Base-by-base conservation (phyloP, 1,140 invertebrate species). In the Vanessa tameamea region DNA sequence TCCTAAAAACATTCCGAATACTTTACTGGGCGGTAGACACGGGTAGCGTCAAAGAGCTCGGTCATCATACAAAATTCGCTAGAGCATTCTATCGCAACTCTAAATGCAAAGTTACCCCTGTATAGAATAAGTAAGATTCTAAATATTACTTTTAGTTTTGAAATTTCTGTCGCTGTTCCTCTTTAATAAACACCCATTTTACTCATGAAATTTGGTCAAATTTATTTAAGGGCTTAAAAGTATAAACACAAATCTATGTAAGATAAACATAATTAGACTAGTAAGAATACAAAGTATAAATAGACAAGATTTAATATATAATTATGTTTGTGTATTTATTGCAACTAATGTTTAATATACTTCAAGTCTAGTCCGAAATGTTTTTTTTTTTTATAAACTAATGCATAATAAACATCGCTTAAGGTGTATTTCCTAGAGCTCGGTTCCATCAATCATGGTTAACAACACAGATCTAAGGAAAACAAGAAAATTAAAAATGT, bases 31-130 rank as follows among this genome's bases (percentile, higher is more conserved):
- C 13, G 0, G 1, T 23, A n/a, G 15, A 43, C 31, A 16, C 13
- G 53, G 65, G 26, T 57, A 50, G 43, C 20, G 13, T 61, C 47
- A 70, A 63, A 63, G 68, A 47, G 43, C 47, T 69, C 23, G 55
- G 47, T 26, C 47, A 8, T 70, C 47, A 63, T 50, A 70, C 43
- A 63, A 63, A 70, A 16, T 70, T 63, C 47, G 23, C 59, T 63
- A 69, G 57, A 70, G 26, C 47, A 15, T 26, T 68, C 26, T 59
- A 55, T 67, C 55, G 55, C 15, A 55, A n/a, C 6, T 23, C 16
- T 31, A 59, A 50, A 50, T 37, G 16, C 9, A 50, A 31, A 14
- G 14, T 70, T 26, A 15, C 20, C 53, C 53, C 13, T 23, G 8
- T 23, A 23, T 57, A 13, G 23, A 16, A 57, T 23, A 12, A 23